These are phyloP conservation scores for Pelecanus crispus DNA, from an alignment of 2,113 vertebrate genomes.

Conservation along the genomic window DNA sequence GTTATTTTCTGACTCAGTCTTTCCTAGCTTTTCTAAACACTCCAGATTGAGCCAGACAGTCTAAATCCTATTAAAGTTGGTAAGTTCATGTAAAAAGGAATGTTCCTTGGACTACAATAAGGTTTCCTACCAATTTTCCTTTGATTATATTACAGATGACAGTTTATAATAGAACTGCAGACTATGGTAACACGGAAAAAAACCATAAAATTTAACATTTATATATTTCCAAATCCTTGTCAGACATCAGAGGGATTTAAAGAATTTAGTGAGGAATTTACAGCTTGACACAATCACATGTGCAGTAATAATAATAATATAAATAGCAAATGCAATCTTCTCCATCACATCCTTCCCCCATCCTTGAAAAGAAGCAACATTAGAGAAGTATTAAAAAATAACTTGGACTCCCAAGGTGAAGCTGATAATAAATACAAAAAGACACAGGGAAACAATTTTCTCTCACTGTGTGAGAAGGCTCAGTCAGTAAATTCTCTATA, in stretches of 20 bases:
- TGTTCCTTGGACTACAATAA: conserved; percentile 57
- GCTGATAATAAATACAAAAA: neutral
- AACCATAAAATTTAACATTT: conserved; percentile 63
- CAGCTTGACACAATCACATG: conserved; percentile 55
- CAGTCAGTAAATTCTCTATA: neutral
- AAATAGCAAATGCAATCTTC: conserved; percentile 37
- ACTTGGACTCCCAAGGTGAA: neutral
- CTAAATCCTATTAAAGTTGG: conserved; percentile 42
- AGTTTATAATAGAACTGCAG: conserved; percentile 67
- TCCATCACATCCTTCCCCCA: neutral
- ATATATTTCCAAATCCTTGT: conserved; percentile 67
- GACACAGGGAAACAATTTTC: neutral
- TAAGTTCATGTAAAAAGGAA: conserved; percentile 59
- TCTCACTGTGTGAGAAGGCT: neutral
- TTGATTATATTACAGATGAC: conserved; percentile 67
- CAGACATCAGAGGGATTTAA: conserved; percentile 68
- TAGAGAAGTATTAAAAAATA: conserved; percentile 22
- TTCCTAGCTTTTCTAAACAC: conserved; percentile 20
- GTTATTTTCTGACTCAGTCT: neutral
- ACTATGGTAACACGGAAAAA: conserved; percentile 62
- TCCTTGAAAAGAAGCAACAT: conserved; percentile 22
- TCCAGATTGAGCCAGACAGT: conserved; percentile 5
- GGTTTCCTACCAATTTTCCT: conserved; percentile 64
- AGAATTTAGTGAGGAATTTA: conserved; percentile 67
- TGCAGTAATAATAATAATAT: conserved; percentile 31